phyloP scores from a whole-genome alignment of 2,888 invertebrate species.

The Hydroisotoma schaefferi region DNA sequence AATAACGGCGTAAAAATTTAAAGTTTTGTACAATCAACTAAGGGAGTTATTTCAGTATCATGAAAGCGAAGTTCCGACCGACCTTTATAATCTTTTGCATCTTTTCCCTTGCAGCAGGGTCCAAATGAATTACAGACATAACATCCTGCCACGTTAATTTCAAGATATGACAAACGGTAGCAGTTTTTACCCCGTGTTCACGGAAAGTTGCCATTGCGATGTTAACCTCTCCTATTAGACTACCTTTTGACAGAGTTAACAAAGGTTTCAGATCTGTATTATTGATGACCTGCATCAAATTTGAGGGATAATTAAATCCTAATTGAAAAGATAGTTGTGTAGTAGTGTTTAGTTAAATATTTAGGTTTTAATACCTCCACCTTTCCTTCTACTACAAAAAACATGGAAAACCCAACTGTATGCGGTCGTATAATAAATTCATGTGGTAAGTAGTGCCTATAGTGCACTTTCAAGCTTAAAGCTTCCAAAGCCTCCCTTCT shows the following conservation, averaged over 20 bases:
- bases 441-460: constrained; percentile 22
- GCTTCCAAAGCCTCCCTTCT: constrained; percentile 16
- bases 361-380: constrained; percentile 17
- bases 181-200: constrained; percentile 24
- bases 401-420: constrained; percentile 14
- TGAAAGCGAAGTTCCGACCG: too few species aligned
- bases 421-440: constrained; percentile 29
- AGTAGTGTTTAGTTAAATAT: background rate
- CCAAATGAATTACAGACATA: background rate
- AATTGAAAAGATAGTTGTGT: background rate
- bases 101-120: constrained; percentile 8
- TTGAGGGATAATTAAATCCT: background rate
- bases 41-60: too few species aligned
- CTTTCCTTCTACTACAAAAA: constrained; percentile 19
- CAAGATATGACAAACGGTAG: constrained; percentile 24
- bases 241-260: constrained; percentile 18
- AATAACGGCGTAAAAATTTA: too few species aligned
- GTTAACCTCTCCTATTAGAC: constrained; percentile 24
- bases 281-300: constrained; percentile 15
- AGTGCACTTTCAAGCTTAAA: constrained; percentile 10
- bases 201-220: constrained; percentile 17
- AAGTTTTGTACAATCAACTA: too few species aligned
- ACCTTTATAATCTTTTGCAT: constrained; percentile 20
- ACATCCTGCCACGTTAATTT: constrained; percentile 6
- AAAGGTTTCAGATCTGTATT: constrained; percentile 19